Evolutionary conservation across 2,113 vertebrate genomes (phyloP).

Genomic region (Sinosuthora webbiana): DNA sequence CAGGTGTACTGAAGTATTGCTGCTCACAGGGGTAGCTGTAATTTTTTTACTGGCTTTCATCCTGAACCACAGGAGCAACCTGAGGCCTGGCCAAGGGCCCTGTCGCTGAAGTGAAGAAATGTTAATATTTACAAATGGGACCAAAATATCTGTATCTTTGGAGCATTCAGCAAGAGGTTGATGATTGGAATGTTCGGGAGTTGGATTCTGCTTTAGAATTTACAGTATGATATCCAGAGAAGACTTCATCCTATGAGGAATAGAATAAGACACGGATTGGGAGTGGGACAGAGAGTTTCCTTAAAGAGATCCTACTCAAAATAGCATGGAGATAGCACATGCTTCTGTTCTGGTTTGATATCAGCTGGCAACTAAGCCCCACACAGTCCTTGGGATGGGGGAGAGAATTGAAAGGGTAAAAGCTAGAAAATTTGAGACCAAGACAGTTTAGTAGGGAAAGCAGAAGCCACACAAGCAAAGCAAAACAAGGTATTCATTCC

Average conservation of each 20-base stretch:
- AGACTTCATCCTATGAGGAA: background rate
- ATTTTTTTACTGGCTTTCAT: background rate
- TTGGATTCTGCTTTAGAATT: background rate
- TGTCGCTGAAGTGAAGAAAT: background rate
- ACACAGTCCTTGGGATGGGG: background rate
- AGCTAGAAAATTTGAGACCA: background rate
- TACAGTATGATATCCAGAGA: background rate
- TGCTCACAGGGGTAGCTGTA: background rate
- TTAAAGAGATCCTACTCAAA: background rate
- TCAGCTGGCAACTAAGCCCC: background rate
- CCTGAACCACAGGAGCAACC: background rate
- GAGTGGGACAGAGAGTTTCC: background rate
- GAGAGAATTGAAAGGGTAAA: background rate
- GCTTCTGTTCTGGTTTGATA: background rate
- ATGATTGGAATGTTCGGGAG: background rate
- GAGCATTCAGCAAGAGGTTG: background rate
- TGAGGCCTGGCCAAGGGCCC: background rate
- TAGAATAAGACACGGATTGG: background rate
- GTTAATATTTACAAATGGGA: background rate
- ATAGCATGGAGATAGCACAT: background rate
- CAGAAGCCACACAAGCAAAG: background rate
- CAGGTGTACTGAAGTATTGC: background rate
- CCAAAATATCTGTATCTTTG: background rate
- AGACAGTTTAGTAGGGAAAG: background rate
- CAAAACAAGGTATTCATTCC: background rate